These are phyloP conservation scores for Acrossocheilus fasciatus DNA, from an alignment of 2,797 vertebrate species.

Conservation along the genomic window DNA sequence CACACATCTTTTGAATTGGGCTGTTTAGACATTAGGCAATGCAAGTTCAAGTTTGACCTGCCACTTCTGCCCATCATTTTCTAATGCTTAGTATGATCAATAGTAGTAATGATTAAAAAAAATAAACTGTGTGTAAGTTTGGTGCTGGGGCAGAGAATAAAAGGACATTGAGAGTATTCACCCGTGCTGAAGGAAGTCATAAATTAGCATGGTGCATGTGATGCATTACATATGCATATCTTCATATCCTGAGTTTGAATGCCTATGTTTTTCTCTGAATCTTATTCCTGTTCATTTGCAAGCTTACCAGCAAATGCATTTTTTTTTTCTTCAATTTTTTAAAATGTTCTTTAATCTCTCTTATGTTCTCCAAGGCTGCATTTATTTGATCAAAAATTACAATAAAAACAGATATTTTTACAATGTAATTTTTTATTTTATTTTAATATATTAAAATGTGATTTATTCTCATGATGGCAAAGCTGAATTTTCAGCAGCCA, in stretches of 20 bases:
- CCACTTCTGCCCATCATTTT: not conserved
- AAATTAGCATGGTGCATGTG: constrained; percentile 23
- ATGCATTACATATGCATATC: constrained; percentile 4
- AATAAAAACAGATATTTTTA: not conserved
- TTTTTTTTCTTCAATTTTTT: no score
- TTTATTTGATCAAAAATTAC: not conserved
- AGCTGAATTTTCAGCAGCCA: not conserved
- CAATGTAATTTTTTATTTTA: not conserved
- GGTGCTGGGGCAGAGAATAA: constrained; percentile 7
- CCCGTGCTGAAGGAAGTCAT: constrained; percentile 32
- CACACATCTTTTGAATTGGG: not conserved
- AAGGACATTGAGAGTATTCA: constrained; percentile 34
- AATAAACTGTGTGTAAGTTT: not conserved
- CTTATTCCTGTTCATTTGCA: not conserved
- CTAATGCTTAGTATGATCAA: not conserved
- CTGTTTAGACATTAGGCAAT: not conserved
- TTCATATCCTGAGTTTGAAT: not conserved
- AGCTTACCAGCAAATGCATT: not conserved
- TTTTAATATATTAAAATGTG: constrained; percentile 6
- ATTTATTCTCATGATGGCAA: not conserved
- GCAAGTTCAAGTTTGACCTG: not conserved
- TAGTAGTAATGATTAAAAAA: not conserved
- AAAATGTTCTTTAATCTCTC: not conserved
- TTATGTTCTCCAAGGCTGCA: not conserved
- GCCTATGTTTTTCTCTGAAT: not conserved